A percentile compares a stretch with the other conserved stretches of the same genome.
phyloP scores from a whole-genome alignment of 2,113 vertebrate genomes.

The Astur gentilis region DNA sequence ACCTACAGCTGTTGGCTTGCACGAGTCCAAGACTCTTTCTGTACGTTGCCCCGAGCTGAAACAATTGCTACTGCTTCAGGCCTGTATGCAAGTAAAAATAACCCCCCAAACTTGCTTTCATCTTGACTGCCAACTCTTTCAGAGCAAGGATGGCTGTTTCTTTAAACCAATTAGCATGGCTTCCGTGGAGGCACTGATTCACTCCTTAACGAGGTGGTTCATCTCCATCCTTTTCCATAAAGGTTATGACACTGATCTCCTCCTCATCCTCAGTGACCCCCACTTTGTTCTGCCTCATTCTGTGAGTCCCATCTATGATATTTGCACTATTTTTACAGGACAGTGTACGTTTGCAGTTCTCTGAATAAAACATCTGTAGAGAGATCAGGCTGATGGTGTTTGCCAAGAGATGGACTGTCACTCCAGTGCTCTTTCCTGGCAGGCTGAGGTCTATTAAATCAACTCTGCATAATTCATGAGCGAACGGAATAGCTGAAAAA shows the following conservation, averaged over 20 bases:
- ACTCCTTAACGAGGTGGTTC: not conserved
- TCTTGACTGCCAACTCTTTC: not conserved
- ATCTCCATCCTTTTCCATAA: not conserved
- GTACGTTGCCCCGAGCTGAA: not conserved
- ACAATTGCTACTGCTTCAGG: not conserved
- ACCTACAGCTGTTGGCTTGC: not conserved
- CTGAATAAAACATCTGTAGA: not conserved
- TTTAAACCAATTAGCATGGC: not conserved
- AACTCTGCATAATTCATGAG: not conserved
- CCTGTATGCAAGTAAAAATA: not conserved
- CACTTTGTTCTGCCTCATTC: not conserved
- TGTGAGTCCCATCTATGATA: not conserved
- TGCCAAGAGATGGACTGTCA: not conserved
- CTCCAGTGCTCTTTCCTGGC: not conserved
- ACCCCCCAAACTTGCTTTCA: not conserved
- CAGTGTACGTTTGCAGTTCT: not conserved
- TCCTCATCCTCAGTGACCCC: not conserved
- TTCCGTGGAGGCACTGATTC: not conserved
- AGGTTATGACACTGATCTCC: not conserved
- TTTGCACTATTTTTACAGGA: not conserved
- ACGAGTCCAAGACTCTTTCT: not conserved
- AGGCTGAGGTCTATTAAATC: not conserved
- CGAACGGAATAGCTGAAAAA: not conserved
- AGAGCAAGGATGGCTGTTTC: not conserved
- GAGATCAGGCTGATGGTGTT: not conserved